Evolutionary conservation across 2,113 vertebrate species (phyloP).

Genomic region (Tonatia bakeri): DNA sequence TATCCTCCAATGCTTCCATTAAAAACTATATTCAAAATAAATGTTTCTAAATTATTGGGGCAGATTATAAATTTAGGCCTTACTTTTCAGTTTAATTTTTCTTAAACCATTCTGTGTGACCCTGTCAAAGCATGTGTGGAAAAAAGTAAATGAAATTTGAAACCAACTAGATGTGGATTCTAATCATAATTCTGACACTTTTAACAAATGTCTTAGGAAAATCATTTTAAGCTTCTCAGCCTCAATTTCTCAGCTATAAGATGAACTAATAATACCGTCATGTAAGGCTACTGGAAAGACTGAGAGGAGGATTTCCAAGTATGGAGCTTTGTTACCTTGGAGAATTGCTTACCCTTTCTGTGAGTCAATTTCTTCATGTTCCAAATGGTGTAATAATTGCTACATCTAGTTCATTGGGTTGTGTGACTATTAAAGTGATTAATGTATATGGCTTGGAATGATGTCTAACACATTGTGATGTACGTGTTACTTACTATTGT

Average conservation of each 20-base stretch:
- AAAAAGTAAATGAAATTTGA: constrained; percentile 32
- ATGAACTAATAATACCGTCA: neutral
- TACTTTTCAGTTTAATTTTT: neutral
- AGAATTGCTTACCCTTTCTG: neutral
- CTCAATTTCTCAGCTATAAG: neutral
- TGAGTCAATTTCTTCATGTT: neutral
- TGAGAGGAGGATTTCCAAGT: neutral
- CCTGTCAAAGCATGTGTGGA: neutral
- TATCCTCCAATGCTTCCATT: neutral
- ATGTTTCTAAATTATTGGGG: neutral
- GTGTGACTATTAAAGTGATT: neutral
- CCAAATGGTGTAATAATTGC: neutral
- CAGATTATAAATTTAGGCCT: neutral
- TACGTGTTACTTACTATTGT: neutral
- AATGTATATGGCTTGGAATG: neutral
- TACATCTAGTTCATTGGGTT: neutral
- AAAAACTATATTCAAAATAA: neutral
- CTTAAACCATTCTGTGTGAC: neutral
- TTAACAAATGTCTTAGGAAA: constrained; percentile 34
- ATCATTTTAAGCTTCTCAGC: constrained; percentile 31
- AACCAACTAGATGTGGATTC: neutral
- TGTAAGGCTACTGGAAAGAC: neutral
- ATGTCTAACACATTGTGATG: neutral
- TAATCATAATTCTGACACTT: constrained; percentile 30
- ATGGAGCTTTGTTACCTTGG: neutral